Base-by-base conservation (phyloP, 2,113 vertebrate species). In the Maccullochella peelii region DNA sequence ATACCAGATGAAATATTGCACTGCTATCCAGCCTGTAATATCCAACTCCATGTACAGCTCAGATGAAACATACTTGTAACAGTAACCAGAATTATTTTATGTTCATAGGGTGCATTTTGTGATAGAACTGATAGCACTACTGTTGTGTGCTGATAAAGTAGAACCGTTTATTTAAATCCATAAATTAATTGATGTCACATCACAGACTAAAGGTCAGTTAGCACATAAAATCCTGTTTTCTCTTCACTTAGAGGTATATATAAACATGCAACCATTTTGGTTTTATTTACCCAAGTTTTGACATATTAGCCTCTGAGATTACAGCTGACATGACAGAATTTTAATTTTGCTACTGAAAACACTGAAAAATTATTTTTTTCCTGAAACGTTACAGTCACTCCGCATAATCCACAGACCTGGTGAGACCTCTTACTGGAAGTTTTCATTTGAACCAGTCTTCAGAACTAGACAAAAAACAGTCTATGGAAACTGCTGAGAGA, bases 1-100 rank as follows among this genome's bases (percentile, higher is more conserved):
- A 83, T 61, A 55, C 18, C 62, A 58, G 44, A 83, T 33, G 52
- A 70, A 54, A 61, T 36, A 68, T 47, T 42, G 2, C n/a, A 72
- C 47, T 62, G 30, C 21, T 6, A 78, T 81, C 21, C 27, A 62
- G 4, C 36, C 27, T 70, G 9, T 18, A 5, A 62, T 59, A 62
- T 73, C 42, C 40, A 74, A 63, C 16, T 25, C 14, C 18, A 69
- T 21, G 11, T 52, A 66, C 58, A 67, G 42, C 14, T 30, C 30
- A 62, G 21, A 44, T 27, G 23, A 23, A 52, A 42, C 3, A 50
- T 38, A 71, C 15, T 12, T 30, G 8, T 50, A 5, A 66, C 6
- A n/a, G 71, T 52, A 27, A 58, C 6, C 21, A 30, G 23, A 73
- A 20, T 30, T 1, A 73, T 68, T 77, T 66, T 21, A 55, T 42